Evolutionary conservation across 2,113 vertebrate species (phyloP), one percentile per base, ranked within the genome.

Genomic region (Antennarius striatus): DNA sequence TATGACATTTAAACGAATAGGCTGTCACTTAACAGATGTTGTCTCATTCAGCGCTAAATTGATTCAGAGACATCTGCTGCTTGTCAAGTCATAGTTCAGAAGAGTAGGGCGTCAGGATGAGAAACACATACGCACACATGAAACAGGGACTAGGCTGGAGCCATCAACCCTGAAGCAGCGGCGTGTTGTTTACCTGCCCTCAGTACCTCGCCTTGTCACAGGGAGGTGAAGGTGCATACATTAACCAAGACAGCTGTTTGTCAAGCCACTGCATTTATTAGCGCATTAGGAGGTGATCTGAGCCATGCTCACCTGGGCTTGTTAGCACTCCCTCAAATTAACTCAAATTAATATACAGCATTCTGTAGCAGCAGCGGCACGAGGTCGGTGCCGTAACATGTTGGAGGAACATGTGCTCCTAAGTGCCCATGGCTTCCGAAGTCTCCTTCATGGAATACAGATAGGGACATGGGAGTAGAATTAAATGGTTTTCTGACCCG

Each of bases 241-340:
- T 96, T 96, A 96, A 87, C 95, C 91, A 88, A 83, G 90, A 86
- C 84, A 92, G 90, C 88, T 79, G 90, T 93, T 86, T 89, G 94
- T 94, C 86, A 92, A 96, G 90, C 92, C 94, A 73, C 94, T 91
- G 94, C 93, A 98, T 96, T 92, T 86, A 94, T 96, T 97, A 96
- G 86, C 94, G 89, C 81, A 71, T 91, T 77, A 77, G 68, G 82
- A 95, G 91, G 93, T 94, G 95, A 94, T 84, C 86, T 73, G 49
- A 89, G 72, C 73, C 58, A 49, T 56, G 53, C 86, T 91, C 93
- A 92, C 92, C 84, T 93, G 84, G 88, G 91, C 78, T 95, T 84
- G 83, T 92, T 91, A 90, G 86, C 83, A 93, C 79, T 79, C 66
- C 73, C 67, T 70, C 77, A 73, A 55, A 50, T 70, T 46, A 75